Conservation (phyloP, 2,797 vertebrate species). For the Hipposideros larvatus region DNA sequence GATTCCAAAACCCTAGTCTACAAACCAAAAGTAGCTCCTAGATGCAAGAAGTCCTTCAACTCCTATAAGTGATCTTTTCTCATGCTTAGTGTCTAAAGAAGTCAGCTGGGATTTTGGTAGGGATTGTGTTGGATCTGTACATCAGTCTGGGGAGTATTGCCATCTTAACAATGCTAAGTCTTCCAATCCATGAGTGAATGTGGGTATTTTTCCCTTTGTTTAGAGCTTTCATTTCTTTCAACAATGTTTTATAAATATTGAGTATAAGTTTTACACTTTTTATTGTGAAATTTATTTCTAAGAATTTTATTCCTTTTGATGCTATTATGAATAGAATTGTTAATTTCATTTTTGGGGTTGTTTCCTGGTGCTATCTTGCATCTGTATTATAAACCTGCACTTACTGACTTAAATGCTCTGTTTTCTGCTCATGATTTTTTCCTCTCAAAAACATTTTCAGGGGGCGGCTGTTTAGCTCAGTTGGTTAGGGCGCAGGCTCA, state of each 20-base stretch:
- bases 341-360: background rate
- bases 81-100: background rate
- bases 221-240: background rate
- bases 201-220: background rate
- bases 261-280: background rate
- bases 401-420: background rate
- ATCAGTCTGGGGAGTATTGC: background rate
- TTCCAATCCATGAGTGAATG: background rate
- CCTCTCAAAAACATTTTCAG: background rate
- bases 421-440: background rate
- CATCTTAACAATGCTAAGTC: background rate
- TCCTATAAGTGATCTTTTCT: slow-evolving; percentile 4
- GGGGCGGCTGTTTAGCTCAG: no score
- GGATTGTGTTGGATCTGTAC: background rate
- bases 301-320: slow-evolving; percentile 1
- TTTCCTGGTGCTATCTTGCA: background rate
- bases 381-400: background rate
- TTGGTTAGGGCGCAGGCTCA: no score
- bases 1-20: background rate
- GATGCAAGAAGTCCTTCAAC: background rate
- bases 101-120: background rate
- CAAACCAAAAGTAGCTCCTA: slow-evolving; percentile 7
- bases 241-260: background rate
- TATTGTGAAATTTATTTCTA: background rate
- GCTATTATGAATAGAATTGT: background rate